Percentiles rank a stretch among this genome's conserved stretches.
Evolutionary conservation across 2,113 vertebrate species (phyloP).

Genomic region (Caloenas nicobarica): DNA sequence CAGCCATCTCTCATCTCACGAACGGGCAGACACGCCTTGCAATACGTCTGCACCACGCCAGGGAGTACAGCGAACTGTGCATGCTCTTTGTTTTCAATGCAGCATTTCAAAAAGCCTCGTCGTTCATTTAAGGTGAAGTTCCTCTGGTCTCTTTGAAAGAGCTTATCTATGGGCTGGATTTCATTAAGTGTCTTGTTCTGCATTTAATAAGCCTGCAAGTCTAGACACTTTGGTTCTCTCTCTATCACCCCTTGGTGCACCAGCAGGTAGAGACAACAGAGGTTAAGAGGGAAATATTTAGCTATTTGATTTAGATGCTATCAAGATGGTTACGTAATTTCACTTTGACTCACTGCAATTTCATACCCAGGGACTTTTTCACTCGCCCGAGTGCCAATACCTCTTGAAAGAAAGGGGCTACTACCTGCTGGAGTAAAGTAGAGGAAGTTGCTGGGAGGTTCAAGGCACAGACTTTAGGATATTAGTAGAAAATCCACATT

Average conservation of each 20-base stretch:
- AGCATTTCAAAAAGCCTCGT: neutral
- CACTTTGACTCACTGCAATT: constrained; percentile 39
- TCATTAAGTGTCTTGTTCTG: constrained; percentile 55
- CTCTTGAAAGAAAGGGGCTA: neutral
- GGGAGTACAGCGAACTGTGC: neutral
- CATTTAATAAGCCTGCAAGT: constrained; percentile 64
- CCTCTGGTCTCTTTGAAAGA: constrained; percentile 44
- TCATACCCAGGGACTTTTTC: constrained; percentile 13
- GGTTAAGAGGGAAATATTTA: constrained; percentile 53
- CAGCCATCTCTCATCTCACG: neutral
- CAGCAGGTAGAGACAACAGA: constrained; percentile 57
- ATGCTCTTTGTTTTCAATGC: neutral
- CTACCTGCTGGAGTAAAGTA: neutral
- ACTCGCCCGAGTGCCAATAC: neutral
- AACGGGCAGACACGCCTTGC: neutral
- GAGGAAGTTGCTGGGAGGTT: neutral
- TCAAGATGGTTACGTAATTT: constrained; percentile 33
- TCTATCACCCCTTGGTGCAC: constrained; percentile 33
- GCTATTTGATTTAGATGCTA: constrained; percentile 60
- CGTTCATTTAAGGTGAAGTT: constrained; percentile 61
- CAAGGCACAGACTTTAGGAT: neutral
- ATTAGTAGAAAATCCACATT: neutral
- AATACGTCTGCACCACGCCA: neutral
- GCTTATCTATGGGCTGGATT: constrained; percentile 63
- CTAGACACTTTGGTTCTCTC: constrained; percentile 58